phyloP scores from a whole-genome alignment of 2,113 vertebrate species.

The Brachirus orientalis region DNA sequence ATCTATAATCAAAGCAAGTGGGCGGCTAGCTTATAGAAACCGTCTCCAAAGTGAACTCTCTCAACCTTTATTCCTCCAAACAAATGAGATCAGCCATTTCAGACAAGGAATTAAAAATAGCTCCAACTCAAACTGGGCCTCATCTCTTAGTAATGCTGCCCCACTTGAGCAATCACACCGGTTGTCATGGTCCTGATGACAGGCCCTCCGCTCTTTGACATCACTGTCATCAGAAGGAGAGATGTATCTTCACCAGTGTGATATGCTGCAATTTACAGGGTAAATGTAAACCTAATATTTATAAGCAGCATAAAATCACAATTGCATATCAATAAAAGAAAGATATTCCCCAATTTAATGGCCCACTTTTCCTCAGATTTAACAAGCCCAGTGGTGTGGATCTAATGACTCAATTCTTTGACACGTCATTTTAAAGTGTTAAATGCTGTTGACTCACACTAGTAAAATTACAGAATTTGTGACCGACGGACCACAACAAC shows the following conservation, averaged over 20 bases:
- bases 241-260: background rate
- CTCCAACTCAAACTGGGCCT: constrained; percentile 41
- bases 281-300: background rate
- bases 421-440: constrained; percentile 41
- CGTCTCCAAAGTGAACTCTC: constrained; percentile 36
- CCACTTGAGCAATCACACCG: constrained; percentile 50
- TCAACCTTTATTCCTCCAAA: constrained; percentile 41
- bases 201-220: constrained; percentile 47
- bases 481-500: constrained; percentile 51
- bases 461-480: constrained; percentile 60
- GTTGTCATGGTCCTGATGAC: constrained; percentile 55
- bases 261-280: background rate
- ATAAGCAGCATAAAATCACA: background rate
- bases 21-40: constrained; percentile 24
- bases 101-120: constrained; percentile 27
- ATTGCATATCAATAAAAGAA: background rate
- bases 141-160: constrained; percentile 33
- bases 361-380: background rate
- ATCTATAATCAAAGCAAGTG: constrained; percentile 41
- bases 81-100: constrained; percentile 24
- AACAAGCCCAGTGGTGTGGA: constrained; percentile 35
- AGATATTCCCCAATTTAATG: background rate
- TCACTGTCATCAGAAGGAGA: constrained; percentile 34
- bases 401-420: constrained; percentile 34
- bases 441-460: constrained; percentile 56